Base-by-base conservation (phyloP, 2,888 invertebrate species). In the Caenorhabditis macrosperma region DNA sequence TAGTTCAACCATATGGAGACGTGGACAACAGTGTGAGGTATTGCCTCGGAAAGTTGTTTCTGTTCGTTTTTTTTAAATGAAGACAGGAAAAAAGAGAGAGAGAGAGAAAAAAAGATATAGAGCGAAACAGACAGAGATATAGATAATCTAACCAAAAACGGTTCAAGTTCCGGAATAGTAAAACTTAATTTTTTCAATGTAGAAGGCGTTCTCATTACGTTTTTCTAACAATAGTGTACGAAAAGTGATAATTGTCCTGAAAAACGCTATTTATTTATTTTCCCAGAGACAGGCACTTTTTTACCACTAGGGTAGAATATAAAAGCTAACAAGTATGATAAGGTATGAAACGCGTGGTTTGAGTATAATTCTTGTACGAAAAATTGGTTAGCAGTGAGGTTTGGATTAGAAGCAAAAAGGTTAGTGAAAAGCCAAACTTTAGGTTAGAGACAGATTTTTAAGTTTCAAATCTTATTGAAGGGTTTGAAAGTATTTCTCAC, bases 151-250 rank as follows among this genome's bases (percentile, higher is more conserved):
- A 72, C 30, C 15, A 44, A 28, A 69, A 46, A 46, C 17, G 15
- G 1, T 20, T 38, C 28, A 44, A 44, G 35, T 64, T 48, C 38
- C 41, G 24, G 26, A 41, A 15, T 26, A 41, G 28, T 28, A 50
- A 22, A 61, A 72, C 64, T 22, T 38, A 75, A 67, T 44, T 67
- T 75, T 66, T 60, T 60, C 54, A 64, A 74, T 20, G 30, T 3
- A 69, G n/a, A 33, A 17, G 26, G n/a, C n/a, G n/a, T n/a, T n/a
- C n/a, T n/a, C n/a, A n/a, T n/a, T n/a, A n/a, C n/a, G n/a, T n/a
- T n/a, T n/a, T n/a, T n/a, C n/a, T n/a, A n/a, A n/a, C n/a, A n/a
- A n/a, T n/a, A n/a, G n/a, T n/a, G n/a, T n/a, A n/a, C n/a, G n/a
- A n/a, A n/a, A n/a, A n/a, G n/a, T n/a, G n/a, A n/a, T n/a, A n/a